phyloP scores from a whole-genome alignment of 2,888 invertebrate species.

The Leuctra nigra region DNA sequence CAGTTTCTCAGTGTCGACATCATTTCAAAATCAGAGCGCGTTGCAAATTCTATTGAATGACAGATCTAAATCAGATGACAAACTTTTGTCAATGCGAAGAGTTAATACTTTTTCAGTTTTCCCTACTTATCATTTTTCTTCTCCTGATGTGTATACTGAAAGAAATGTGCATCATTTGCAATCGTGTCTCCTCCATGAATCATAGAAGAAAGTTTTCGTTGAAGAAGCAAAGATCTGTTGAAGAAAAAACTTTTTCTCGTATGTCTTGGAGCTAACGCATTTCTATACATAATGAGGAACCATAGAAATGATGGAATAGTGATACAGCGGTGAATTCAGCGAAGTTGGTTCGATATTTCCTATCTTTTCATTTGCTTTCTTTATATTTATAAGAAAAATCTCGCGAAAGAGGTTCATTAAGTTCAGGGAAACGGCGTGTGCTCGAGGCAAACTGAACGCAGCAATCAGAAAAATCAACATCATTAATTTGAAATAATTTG shows the following conservation, averaged over 20 bases:
- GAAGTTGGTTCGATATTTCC: background rate
- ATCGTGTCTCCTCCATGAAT: constrained; percentile 1
- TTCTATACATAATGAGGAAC: background rate
- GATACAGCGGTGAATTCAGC: background rate
- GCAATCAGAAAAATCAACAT: constrained; percentile 12
- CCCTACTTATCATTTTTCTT: background rate
- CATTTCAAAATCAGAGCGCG: background rate
- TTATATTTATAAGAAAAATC: constrained; percentile 1
- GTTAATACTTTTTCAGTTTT: background rate
- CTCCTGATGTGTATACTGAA: background rate
- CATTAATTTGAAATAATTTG: constrained; percentile 5
- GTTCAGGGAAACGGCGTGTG: background rate
- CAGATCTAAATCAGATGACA: background rate
- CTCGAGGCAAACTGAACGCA: constrained; percentile 1
- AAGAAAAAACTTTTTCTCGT: background rate
- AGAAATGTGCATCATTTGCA: constrained; percentile 1
- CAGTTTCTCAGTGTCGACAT: too few relatives aligned
- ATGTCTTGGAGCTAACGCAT: background rate
- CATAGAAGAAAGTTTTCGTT: background rate
- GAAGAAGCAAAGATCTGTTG: background rate
- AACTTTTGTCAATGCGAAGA: background rate
- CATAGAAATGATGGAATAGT: background rate
- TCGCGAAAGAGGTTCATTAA: constrained; percentile 7
- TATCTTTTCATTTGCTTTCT: constrained; percentile 7
- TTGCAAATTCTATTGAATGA: background rate